Evolutionary conservation across 1,140 invertebrate genomes (phyloP).

Genomic region (Atta colombica): DNA sequence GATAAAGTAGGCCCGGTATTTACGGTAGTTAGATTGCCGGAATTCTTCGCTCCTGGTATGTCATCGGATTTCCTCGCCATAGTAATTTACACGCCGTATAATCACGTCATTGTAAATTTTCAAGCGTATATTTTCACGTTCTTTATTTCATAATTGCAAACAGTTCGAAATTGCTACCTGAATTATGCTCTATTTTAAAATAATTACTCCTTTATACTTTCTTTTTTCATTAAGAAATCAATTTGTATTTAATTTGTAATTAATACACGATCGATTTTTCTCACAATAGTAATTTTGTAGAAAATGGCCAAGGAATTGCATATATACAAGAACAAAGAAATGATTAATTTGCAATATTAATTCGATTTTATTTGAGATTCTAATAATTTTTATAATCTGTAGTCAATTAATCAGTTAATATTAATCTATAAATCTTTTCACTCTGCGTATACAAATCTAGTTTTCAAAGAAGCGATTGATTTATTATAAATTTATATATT

Average conservation of each 20-base stretch:
- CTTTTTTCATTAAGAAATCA: not conserved
- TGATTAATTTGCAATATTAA: not conserved
- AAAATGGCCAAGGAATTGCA: not conserved
- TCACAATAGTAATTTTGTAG: not conserved
- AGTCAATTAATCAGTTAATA: not conserved
- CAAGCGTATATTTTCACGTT: not conserved
- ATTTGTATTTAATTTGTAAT: not conserved
- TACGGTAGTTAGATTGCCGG: slow-evolving; percentile 48
- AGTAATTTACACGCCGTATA: slow-evolving; percentile 54
- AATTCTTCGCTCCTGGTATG: slow-evolving; percentile 51
- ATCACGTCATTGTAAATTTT: slow-evolving; percentile 26
- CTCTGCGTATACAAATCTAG: not conserved
- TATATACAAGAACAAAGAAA: not conserved
- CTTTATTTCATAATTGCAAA: not conserved
- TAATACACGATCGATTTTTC: not conserved
- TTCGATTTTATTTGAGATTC: not conserved
- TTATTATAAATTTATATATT: slow-evolving; percentile 2
- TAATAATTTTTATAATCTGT: not conserved
- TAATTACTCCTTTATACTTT: not conserved
- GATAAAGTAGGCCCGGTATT: slow-evolving; percentile 57
- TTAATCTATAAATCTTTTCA: not conserved
- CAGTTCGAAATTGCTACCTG: not conserved
- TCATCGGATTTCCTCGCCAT: slow-evolving; percentile 49
- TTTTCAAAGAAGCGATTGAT: slow-evolving; percentile 1
- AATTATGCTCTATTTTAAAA: not conserved